Base-by-base conservation (phyloP, 2,797 vertebrate species). In the Mormyrus proboscirostris region DNA sequence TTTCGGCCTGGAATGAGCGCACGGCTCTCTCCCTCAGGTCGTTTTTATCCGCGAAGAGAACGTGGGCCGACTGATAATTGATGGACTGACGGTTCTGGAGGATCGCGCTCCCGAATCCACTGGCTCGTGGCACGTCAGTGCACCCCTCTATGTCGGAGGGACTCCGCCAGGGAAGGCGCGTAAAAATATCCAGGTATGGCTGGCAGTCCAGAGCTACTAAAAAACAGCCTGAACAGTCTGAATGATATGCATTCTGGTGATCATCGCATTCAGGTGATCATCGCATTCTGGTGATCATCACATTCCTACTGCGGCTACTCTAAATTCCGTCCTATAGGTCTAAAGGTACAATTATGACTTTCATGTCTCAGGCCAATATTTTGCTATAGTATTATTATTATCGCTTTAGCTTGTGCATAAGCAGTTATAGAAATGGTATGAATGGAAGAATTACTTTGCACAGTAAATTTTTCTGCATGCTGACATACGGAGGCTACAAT, bases 171-270 rank as follows among this genome's bases (percentile, higher is more conserved):
- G 95, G 90, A 97, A 91, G 93, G 97, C 97, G 82, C 95, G 95
- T 51, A 98, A 95, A 93, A 98, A 98, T 91, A 96, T 98, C 88
- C 97, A 97, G 97, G 98, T 99, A 96, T 90, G 47, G 65, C 59
- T 16, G 38, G 47, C 14, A 50, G 12, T 41, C n/a, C 87, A 7
- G 33, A 51, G 59, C 29, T n/a, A 16, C 25, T 49, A 49, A 25
- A 6, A 6, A 73, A 73, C 53, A 55, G 53, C 65, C 29, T 12
- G 41, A 19, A 83, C 22, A 22, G 79, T 12, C 38, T n/a, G 25
- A 0, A 1, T 73, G 29, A 38, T 16, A 38, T 16, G 12, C 65
- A 38, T 73, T 73, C 65, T 16, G 29, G 0, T 16, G 65, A 5
- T 33, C 65, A 16, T 38, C 0, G 2, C 16, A 44, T 79, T n/a